Evolutionary conservation across 92 coral and sea anemone genomes (phyloP).

Genomic region (Porites cylindrica): DNA sequence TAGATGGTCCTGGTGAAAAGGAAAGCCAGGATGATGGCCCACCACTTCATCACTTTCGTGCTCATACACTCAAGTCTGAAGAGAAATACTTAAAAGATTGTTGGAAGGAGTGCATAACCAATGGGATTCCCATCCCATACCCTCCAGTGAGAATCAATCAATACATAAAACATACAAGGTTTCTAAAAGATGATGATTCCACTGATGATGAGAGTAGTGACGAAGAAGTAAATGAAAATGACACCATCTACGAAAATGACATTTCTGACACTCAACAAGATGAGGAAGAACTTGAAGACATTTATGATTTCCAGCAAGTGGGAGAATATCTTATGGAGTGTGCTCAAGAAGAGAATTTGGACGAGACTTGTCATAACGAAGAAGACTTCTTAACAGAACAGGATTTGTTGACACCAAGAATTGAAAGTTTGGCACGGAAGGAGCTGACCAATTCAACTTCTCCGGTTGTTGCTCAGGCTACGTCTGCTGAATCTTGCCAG

Average conservation of each 20-base stretch:
- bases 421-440: background rate
- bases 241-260: background rate
- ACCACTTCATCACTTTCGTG: slow-evolving; percentile 62
- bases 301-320: background rate
- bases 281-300: background rate
- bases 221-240: background rate
- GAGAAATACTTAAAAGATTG: slow-evolving; percentile 44
- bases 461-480: background rate
- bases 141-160: background rate
- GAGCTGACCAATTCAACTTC: background rate
- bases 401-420: background rate
- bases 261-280: background rate
- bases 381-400: background rate
- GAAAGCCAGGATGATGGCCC: slow-evolving; percentile 33
- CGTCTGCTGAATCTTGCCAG: background rate
- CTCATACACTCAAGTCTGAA: slow-evolving; percentile 42
- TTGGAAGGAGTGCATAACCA: slow-evolving; percentile 5
- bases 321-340: background rate
- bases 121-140: too few relatives aligned
- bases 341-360: background rate
- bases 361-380: background rate
- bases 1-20: background rate
- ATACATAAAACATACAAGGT: background rate
- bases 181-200: background rate
- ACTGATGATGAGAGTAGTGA: background rate